phyloP scores from a whole-genome alignment of 2,113 vertebrate species.

The Silurus asotus region DNA sequence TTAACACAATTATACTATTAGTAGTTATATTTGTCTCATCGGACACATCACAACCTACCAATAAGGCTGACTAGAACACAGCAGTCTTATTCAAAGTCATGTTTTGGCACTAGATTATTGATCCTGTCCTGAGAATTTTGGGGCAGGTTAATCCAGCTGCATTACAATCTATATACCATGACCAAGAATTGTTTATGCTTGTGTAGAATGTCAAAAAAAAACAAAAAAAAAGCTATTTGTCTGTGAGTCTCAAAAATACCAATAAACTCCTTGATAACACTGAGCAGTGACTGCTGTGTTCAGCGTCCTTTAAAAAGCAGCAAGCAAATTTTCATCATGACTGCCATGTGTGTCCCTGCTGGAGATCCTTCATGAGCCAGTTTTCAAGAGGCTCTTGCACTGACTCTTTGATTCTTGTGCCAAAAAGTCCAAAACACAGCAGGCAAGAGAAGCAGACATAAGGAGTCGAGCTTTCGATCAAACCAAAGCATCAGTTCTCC shows the following conservation, averaged over 20 bases:
- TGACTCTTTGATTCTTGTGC: background rate
- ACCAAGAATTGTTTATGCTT: background rate
- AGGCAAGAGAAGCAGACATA: background rate
- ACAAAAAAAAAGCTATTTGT: background rate
- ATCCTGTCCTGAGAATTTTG: background rate
- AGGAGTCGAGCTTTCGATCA: background rate
- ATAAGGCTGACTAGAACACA: background rate
- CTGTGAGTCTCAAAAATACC: background rate
- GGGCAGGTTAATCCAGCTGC: background rate
- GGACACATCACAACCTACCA: background rate
- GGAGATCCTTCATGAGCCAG: conserved; percentile 10
- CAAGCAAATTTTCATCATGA: conserved; percentile 2
- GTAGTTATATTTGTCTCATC: background rate
- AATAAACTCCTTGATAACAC: background rate
- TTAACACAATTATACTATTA: background rate
- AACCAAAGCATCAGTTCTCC: background rate
- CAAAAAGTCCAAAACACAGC: background rate
- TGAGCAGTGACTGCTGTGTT: conserved; percentile 4
- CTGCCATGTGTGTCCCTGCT: conserved; percentile 11
- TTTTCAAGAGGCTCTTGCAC: background rate
- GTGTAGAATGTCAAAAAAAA: background rate
- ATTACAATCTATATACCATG: background rate
- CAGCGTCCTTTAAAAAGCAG: conserved; percentile 7
- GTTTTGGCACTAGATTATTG: background rate
- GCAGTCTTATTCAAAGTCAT: background rate